These are phyloP conservation scores for Dasypus novemcinctus DNA, from an alignment of 2,113 vertebrate genomes.

Conservation along the genomic window DNA sequence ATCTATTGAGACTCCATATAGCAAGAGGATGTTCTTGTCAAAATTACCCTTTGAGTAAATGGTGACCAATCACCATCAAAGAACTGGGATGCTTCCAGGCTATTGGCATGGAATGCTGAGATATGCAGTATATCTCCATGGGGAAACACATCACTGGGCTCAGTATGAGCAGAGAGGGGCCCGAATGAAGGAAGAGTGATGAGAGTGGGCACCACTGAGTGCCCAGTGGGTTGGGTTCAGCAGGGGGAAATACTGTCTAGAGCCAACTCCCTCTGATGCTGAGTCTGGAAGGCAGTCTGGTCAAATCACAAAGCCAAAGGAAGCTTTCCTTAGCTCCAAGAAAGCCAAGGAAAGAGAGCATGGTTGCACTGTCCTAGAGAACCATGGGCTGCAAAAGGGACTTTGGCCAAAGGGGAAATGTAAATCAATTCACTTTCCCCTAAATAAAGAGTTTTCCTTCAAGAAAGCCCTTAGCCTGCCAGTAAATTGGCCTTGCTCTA, in stretches of 20 bases:
- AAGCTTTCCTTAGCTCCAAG: not conserved
- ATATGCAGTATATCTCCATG: not conserved
- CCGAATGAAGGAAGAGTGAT: not conserved
- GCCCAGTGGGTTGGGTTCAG: not conserved
- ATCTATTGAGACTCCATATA: not conserved
- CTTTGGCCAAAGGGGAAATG: not conserved
- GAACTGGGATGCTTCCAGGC: not conserved
- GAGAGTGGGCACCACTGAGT: not conserved
- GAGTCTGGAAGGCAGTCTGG: not conserved
- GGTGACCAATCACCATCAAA: not conserved
- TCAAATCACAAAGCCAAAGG: not conserved
- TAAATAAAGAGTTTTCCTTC: not conserved
- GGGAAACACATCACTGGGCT: not conserved
- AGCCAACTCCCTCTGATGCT: not conserved
- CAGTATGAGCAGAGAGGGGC: not conserved
- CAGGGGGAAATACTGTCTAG: not conserved
- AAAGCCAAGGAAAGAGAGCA: not conserved
- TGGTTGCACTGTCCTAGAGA: not conserved
- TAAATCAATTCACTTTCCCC: not conserved
- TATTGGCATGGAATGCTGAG: not conserved
- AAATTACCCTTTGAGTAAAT: not conserved
- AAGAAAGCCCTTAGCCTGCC: not conserved
- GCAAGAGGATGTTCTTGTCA: slow-evolving; percentile 17
- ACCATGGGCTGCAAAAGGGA: not conserved
- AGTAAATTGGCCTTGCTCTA: slow-evolving; percentile 13